phyloP scores from a whole-genome alignment of 2,113 vertebrate species.

The Pterophyllum scalare region DNA sequence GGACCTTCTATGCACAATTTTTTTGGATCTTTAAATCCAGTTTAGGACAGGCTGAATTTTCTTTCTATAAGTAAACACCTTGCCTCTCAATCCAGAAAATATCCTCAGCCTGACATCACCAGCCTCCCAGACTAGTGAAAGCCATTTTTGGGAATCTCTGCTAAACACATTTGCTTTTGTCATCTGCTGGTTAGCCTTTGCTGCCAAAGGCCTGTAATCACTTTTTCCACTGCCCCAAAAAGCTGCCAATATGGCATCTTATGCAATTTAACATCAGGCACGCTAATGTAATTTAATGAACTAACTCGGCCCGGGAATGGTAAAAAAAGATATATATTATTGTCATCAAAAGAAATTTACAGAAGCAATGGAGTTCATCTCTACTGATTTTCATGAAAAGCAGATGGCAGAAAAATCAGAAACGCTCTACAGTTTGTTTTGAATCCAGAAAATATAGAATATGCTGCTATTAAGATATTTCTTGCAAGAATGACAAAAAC shows the following conservation, averaged over 20 bases:
- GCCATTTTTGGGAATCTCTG: slow-evolving; percentile 44
- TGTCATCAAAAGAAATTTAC: slow-evolving; percentile 42
- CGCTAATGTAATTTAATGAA: slow-evolving; percentile 56
- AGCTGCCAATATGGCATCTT: slow-evolving; percentile 36
- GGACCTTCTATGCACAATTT: not conserved
- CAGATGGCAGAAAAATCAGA: slow-evolving; percentile 8
- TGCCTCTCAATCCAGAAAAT: slow-evolving; percentile 53
- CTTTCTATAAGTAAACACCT: slow-evolving; percentile 35
- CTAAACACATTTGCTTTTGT: slow-evolving; percentile 66
- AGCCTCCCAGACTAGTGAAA: slow-evolving; percentile 31
- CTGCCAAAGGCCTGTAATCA: slow-evolving; percentile 70
- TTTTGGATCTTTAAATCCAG: slow-evolving; percentile 25
- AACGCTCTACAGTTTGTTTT: not conserved
- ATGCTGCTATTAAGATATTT: not conserved
- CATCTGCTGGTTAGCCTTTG: slow-evolving; percentile 54
- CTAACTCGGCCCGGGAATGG: slow-evolving; percentile 19
- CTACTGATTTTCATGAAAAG: slow-evolving; percentile 24
- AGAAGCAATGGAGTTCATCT: slow-evolving; percentile 23
- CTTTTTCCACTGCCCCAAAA: slow-evolving; percentile 45
- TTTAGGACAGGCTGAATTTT: slow-evolving; percentile 23
- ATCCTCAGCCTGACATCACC: slow-evolving; percentile 40
- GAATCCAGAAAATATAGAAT: not conserved
- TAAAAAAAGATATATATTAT: slow-evolving; percentile 37
- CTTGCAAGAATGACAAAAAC: slow-evolving; percentile 4
- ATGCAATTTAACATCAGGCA: slow-evolving; percentile 47